Base-by-base conservation (phyloP, 2,888 invertebrate genomes). In the Tortricodes alternella region DNA sequence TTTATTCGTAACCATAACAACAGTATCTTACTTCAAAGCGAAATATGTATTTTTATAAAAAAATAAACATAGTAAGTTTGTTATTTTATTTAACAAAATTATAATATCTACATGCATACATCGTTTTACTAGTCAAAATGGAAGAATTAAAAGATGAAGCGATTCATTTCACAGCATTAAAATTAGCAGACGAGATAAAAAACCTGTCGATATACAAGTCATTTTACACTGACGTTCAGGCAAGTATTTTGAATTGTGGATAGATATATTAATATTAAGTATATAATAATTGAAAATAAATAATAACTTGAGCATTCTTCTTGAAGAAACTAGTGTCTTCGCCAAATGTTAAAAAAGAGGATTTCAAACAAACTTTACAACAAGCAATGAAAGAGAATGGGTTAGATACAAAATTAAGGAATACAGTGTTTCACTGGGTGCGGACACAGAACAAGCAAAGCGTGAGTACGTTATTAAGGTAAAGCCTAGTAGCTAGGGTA, bases 381-480 rank as follows among this genome's bases (percentile, higher is more conserved):
- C 93, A 94, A 65, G 94, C 95, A 19, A 94, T 97, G 84, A 95
- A 94, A 80, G 93, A 93, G 60, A 94, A 94, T 60, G 96, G 96
- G 3, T 88, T 97, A 68, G 96, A 97, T 74, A 95, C 95, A 3
- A 95, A 96, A 78, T 91, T 97, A 58, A 92, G 96, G 65, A 97
- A 97, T 73, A 95, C 96, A 58, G 94, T 97, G 44, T 97, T 94
- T 82, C 96, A 96, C 80, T 95, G 95, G 94, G 92, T 95, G 62
- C 93, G 95, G 58, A 82, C 87, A 49, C 91, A 91, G 58, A 85
- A 72, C 64, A 91, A 90, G 70, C 82, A 86, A 65, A 86, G 76
- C 62, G 90, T 89, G 72, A 81, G 86, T 67, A 16, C 18, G 13
- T 37, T 18, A 37, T 37, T 18, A 18, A n/a, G n/a, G n/a, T n/a